Base-by-base conservation (phyloP, 2,113 vertebrate genomes). In the Maccullochella peelii region DNA sequence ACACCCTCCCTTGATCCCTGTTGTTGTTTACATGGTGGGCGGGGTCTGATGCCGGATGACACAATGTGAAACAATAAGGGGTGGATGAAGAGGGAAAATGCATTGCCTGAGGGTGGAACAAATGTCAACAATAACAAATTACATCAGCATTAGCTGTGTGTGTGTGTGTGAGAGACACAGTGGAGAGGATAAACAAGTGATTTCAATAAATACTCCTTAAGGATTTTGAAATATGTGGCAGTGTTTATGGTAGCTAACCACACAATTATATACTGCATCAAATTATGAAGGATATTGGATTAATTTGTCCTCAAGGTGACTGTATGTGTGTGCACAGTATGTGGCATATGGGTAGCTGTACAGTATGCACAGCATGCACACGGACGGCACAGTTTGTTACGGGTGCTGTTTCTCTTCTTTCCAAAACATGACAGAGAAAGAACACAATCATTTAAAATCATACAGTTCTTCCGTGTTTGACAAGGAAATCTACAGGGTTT, bases 91-190 rank as follows among this genome's bases (percentile, higher is more conserved):
- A 81, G 59, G 79, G 66, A 77, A 74, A 90, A 89, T 73, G 66
- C 55, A 79, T 85, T 68, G 73, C 88, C 79, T 77, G 63, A 74
- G 79, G 88, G 69, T 73, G 79, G 80, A 87, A 77, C 78, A 85
- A 89, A 88, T 92, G 89, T 84, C 86, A 90, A 76, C 80, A 87
- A 66, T 80, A 88, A 85, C 75, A 82, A 89, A 84, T 86, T 74
- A 80, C 77, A 90, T 84, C 77, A 66, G 73, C 65, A 87, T 84
- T 66, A 82, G 79, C 21, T 4, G 25, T 54, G 27, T 62, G 61
- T 50, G 55, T 81, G 57, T 80, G 66, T 77, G 54, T 49, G 59
- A 81, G 40, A 16, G 40, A 18, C 5, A 69, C 44, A 61, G 33
- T 40, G 27, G 27, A 57, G 18, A 36, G 10, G 11, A 58, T 44